These are phyloP conservation scores for Pristiophorus japonicus DNA, from an alignment of 2,113 vertebrate species.

Conservation along the genomic window DNA sequence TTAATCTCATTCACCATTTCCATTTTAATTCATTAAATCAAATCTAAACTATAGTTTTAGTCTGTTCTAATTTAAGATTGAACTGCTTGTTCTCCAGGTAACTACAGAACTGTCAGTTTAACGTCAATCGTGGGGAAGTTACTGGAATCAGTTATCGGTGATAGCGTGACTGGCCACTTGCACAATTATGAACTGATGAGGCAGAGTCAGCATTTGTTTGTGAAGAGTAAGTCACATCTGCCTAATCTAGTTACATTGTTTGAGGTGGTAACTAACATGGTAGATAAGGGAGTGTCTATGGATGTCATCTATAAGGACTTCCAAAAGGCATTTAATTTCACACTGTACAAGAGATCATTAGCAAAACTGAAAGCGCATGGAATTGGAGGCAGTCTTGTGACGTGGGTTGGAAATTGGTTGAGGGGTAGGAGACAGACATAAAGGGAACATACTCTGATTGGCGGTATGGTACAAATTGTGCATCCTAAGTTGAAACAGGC, in stretches of 20 bases:
- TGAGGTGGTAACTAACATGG: background rate
- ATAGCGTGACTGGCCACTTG: too few relatives aligned
- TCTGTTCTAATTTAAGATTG: background rate
- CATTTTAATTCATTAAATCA: background rate
- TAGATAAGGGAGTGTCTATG: background rate
- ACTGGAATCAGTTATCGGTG: too few relatives aligned
- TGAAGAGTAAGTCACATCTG: background rate
- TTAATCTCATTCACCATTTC: background rate
- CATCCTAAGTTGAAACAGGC: background rate
- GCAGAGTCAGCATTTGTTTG: too few relatives aligned
- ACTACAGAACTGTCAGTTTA: background rate
- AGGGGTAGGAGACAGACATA: background rate
- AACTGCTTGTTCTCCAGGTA: background rate
- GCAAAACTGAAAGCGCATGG: background rate
- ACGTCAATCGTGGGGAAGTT: too few relatives aligned
- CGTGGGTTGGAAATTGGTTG: background rate
- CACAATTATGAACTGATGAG: too few relatives aligned
- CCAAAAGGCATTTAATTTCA: background rate
- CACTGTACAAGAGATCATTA: background rate
- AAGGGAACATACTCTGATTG: too few relatives aligned
- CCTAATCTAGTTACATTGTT: background rate
- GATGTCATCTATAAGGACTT: background rate
- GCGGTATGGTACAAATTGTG: too few relatives aligned
- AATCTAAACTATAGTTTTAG: background rate
- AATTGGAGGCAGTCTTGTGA: background rate